Percentiles rank a stretch among this genome's conserved stretches.
These are phyloP conservation scores for Cynodonichthys magdalenae DNA, from an alignment of 2,797 vertebrate genomes.

Conservation along the genomic window DNA sequence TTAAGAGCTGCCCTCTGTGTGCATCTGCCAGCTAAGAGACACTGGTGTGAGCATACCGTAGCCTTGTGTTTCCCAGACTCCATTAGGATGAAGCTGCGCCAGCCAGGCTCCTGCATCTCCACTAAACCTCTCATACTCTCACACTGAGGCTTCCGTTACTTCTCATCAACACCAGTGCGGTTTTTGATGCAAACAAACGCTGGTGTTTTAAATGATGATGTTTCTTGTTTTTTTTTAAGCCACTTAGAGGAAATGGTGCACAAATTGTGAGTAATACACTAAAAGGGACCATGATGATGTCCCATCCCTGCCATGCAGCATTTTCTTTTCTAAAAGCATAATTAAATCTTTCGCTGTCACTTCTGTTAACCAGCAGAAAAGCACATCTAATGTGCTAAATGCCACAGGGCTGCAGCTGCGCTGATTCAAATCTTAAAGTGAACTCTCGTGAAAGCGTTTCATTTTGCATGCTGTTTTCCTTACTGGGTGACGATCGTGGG, in stretches of 20 bases:
- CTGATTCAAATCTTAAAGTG: conserved; percentile 59
- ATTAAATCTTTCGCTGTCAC: conserved; percentile 66
- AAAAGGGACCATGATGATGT: conserved; percentile 14
- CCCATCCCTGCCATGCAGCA: conserved; percentile 28
- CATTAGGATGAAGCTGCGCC: conserved; percentile 64
- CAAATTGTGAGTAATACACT: conserved; percentile 13
- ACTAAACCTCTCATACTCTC: conserved; percentile 52
- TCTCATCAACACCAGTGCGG: conserved; percentile 5
- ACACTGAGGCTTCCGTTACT: conserved; percentile 33
- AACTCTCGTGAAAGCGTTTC: conserved; percentile 49
- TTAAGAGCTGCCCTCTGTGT: conserved; percentile 61
- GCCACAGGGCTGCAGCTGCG: conserved; percentile 51
- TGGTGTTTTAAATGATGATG: too few species aligned
- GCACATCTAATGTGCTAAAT: conserved; percentile 61
- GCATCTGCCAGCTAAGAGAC: conserved; percentile 59
- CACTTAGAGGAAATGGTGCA: conserved; percentile 5
- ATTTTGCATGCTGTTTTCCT: conserved; percentile 31
- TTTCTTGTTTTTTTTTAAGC: neutral
- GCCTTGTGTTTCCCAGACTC: conserved; percentile 67
- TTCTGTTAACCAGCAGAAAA: conserved; percentile 50
- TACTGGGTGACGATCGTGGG: conserved; percentile 11
- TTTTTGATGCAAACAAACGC: conserved; percentile 4
- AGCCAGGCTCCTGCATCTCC: conserved; percentile 41
- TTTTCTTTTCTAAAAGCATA: conserved; percentile 48
- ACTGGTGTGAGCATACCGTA: conserved; percentile 65